Evolutionary conservation across 2,113 vertebrate genomes (phyloP), one percentile per base, ranked within the genome.

Genomic region (Clupea harengus): DNA sequence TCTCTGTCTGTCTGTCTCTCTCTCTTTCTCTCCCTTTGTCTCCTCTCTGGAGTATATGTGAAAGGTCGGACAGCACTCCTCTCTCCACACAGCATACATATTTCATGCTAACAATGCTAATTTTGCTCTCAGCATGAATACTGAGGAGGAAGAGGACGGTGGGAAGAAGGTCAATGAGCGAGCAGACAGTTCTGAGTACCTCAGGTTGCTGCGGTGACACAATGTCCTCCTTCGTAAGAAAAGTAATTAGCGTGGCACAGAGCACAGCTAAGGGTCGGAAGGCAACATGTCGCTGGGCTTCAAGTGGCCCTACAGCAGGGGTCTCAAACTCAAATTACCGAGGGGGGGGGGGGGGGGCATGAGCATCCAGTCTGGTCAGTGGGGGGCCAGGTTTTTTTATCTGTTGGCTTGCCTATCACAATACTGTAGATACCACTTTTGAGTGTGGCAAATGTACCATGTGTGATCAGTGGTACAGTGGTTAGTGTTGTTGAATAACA

Each of bases 101-200:
- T 92, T 93, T 92, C 83, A 91, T 92, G 85, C 84, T 72, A 81
- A 82, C 80, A 75, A 88, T 89, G 86, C 88, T 91, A 92, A 93
- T 88, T 83, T 83, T 88, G 80, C 78, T 81, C 83, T 60, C 25
- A 67, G 82, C 84, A 89, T 90, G 88, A 90, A 90, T 88, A 90
- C 89, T 84, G 86, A 90, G 72, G 45, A 89, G 82, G 45, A 87
- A 82, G 84, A 89, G 82, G 81, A 86, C 81, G 47, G 85, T 52
- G 45, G 82, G 83, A 90, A 83, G 88, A 89, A 91, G 89, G 86
- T 88, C 88, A 90, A 39, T n/a, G 49, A 54, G 85, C 81, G 49
- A 83, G 85, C 84, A 85, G 84, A 86, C 83, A 49, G 64, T 22
- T 25, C 64, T 20, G 72, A 64, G 83, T 60, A 20, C 8, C 22